These are phyloP conservation scores for Brachionus calyciflorus DNA, from an alignment of 1,140 invertebrate genomes.

Conservation along the genomic window DNA sequence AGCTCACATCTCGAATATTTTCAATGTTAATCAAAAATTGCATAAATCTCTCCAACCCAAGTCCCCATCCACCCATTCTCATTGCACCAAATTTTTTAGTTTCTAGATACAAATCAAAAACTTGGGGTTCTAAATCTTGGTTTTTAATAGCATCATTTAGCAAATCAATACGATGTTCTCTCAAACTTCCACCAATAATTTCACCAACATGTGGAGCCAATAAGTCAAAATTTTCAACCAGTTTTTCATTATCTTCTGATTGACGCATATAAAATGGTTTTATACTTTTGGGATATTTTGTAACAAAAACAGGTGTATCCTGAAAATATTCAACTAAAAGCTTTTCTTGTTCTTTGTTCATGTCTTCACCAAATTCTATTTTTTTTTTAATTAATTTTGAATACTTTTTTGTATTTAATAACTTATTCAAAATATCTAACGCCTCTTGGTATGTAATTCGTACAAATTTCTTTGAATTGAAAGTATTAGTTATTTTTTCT, in stretches of 20 bases:
- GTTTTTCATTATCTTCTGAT: not conserved
- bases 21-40: constrained; percentile 21
- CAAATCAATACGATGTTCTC: constrained; percentile 28
- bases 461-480: constrained; percentile 21
- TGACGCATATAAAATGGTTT: constrained; percentile 47
- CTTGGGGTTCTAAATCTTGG: not conserved
- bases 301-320: constrained; percentile 27
- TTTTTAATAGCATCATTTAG: constrained; percentile 18
- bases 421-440: not conserved
- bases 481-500: not conserved
- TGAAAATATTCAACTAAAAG: constrained; percentile 35
- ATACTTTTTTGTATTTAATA: constrained; percentile 12
- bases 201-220: constrained; percentile 25
- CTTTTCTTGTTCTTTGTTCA: constrained; percentile 43
- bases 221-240: constrained; percentile 43
- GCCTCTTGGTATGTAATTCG: constrained; percentile 31
- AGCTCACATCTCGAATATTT: constrained; percentile 23
- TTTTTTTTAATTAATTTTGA: not conserved
- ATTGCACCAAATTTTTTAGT: constrained; percentile 32
- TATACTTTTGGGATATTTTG: constrained; percentile 12
- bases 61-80: constrained; percentile 36
- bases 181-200: constrained; percentile 46
- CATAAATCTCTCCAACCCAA: constrained; percentile 45
- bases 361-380: constrained; percentile 37
- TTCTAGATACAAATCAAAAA: constrained; percentile 31